Percentiles rank a stretch among this genome's conserved stretches.
Conservation (phyloP, 2,113 vertebrate genomes). For the Tenebrosternarchus preto region DNA sequence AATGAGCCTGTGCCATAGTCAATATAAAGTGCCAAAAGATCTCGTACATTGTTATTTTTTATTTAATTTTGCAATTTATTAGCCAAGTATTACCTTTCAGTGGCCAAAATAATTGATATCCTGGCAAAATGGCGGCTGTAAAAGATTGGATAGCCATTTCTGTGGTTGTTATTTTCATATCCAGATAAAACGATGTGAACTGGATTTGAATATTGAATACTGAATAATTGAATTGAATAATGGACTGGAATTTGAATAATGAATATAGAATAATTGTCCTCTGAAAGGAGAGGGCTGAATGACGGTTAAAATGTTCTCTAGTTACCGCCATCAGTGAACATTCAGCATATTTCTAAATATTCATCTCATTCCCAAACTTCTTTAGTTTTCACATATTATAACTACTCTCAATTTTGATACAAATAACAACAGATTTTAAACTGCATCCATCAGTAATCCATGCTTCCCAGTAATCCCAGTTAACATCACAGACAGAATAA, state of each 20-base stretch:
- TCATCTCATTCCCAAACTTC: neutral
- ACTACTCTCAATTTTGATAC: slow-evolving; percentile 22
- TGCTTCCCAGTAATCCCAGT: slow-evolving; percentile 23
- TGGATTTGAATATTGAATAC: neutral
- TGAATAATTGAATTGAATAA: neutral
- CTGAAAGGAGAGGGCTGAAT: neutral
- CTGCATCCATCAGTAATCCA: slow-evolving; percentile 30
- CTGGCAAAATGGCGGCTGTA: neutral
- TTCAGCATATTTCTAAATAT: neutral
- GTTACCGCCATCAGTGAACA: neutral
- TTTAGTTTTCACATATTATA: slow-evolving; percentile 10
- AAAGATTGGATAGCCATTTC: neutral
- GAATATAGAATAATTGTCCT: neutral
- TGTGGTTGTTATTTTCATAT: neutral
- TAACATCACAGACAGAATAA: slow-evolving; percentile 37
- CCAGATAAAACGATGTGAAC: no score
- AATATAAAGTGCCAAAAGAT: neutral
- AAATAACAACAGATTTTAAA: slow-evolving; percentile 15
- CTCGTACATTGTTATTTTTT: neutral
- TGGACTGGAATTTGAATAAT: slow-evolving; percentile 19
- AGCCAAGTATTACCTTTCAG: neutral
- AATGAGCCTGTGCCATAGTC: no score
- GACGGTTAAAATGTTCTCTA: neutral
- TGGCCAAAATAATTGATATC: neutral
- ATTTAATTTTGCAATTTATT: neutral